Evolutionary conservation across 2,888 invertebrate genomes (phyloP), one percentile per base, ranked within the genome.

Genomic region (Hirtodrosophila cameraria): DNA sequence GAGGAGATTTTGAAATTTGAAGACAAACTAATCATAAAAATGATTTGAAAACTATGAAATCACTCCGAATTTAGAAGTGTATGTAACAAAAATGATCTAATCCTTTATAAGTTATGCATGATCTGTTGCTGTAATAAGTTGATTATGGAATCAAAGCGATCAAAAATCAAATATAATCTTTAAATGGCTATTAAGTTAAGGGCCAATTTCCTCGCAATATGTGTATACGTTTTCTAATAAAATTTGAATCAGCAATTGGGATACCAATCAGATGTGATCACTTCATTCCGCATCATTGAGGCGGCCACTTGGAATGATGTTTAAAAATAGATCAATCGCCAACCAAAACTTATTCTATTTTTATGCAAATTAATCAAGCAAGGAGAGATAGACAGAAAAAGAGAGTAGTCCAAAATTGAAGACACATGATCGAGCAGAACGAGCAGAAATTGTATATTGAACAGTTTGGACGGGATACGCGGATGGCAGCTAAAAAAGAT

Each of bases 291-390:
- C 42, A 23, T 23, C 36, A 38, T 39, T 60, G 70, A 6, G 23
- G 18, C 18, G 53, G 59, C 30, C 67, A 73, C 68, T 72, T 71
- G 73, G 61, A 57, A 54, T 31, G 30, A 54, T 31, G 30, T 48
- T 30, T 42, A 55, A 46, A 70, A 61, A 70, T 74, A 74, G 66
- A 69, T 66, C 70, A 66, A 74, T 74, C 53, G 75, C 43, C 55
- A 23, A n/a, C 42, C 54, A 36, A 72, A 74, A 67, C 52, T 11
- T 45, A 15, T 69, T 79, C 85, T 81, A 85, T 85, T 81, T 81
- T 52, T 85, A 85, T 82, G 81, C 79, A 82, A 81, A 81, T 76
- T 66, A 67, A 69, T 73, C 78, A 75, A 53, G 70, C 73, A 61
- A 76, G 76, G 67, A 67, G 57, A 43, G 30, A 45, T 8, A 18